phyloP scores from a whole-genome alignment of 2,113 vertebrate genomes.

The Apaloderma vittatum region DNA sequence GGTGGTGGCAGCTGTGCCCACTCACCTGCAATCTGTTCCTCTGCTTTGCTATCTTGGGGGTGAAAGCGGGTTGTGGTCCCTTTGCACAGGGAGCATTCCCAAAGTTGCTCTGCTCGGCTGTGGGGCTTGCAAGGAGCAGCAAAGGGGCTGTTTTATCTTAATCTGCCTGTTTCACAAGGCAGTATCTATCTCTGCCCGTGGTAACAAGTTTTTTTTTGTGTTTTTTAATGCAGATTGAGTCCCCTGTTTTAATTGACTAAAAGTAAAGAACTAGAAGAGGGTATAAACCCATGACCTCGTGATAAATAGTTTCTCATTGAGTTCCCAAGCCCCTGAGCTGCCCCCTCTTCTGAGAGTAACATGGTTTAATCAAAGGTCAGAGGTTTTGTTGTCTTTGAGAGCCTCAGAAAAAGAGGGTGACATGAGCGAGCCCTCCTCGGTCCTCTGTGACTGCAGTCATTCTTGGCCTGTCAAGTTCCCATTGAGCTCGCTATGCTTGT shows the following conservation, averaged over 20 bases:
- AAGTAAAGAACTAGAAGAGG: slow-evolving; percentile 36
- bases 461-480: slow-evolving; percentile 44
- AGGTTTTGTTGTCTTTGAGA: slow-evolving; percentile 28
- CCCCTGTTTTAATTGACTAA: slow-evolving; percentile 47
- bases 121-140: background rate
- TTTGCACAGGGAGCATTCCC: rapidly evolving
- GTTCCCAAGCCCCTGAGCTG: background rate
- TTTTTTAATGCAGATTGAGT: slow-evolving; percentile 1
- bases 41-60: background rate
- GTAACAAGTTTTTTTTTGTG: background rate
- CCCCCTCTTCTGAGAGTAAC: background rate
- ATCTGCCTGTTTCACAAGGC: background rate
- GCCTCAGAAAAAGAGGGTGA: background rate
- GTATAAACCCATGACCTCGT: slow-evolving; percentile 54
- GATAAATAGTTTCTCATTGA: slow-evolving; percentile 54
- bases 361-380: slow-evolving; percentile 41
- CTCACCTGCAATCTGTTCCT: rapidly evolving
- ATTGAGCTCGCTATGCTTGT: background rate
- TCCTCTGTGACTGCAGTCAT: background rate
- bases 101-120: background rate
- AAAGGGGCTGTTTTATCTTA: background rate
- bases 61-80: rapidly evolving
- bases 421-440: rapidly evolving
- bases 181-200: background rate
- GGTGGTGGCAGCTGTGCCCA: rapidly evolving